Evolutionary conservation across 1,140 invertebrate species (phyloP).

Genomic region (Trachelipus rathkii): DNA sequence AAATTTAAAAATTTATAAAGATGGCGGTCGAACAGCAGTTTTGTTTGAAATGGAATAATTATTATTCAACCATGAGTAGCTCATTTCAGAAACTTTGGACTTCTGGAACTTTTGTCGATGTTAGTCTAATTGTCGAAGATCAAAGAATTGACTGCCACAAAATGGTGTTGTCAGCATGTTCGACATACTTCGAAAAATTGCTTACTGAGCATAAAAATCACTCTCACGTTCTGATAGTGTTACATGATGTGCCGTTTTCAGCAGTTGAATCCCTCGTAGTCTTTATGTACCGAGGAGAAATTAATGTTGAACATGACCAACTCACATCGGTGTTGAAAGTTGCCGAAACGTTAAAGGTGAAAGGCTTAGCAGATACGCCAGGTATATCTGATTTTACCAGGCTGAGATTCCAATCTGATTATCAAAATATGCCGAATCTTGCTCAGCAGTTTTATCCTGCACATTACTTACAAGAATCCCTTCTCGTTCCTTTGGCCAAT

Average conservation of each 20-base stretch:
- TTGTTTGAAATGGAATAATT: conserved; percentile 84
- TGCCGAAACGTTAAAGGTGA: conserved; percentile 71
- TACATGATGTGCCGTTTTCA: conserved; percentile 79
- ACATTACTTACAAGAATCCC: neutral
- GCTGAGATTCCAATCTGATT: conserved; percentile 21
- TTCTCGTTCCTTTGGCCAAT: neutral
- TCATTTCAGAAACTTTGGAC: conserved; percentile 84
- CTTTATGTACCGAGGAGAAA: conserved; percentile 90
- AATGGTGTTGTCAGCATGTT: conserved; percentile 88
- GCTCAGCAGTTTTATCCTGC: conserved; percentile 12
- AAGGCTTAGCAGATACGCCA: conserved; percentile 67
- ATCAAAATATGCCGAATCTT: conserved; percentile 27
- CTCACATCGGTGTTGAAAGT: conserved; percentile 79
- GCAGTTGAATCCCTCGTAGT: conserved; percentile 83
- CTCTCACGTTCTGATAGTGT: conserved; percentile 76
- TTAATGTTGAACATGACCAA: conserved; percentile 84
- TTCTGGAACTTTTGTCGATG: conserved; percentile 86
- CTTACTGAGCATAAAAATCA: conserved; percentile 58
- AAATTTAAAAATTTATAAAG: neutral
- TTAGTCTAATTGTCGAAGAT: conserved; percentile 85
- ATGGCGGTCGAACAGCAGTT: conserved; percentile 65
- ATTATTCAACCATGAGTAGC: conserved; percentile 80
- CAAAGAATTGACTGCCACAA: conserved; percentile 84
- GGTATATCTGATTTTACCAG: conserved; percentile 31
- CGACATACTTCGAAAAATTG: conserved; percentile 83